A percentile compares a stretch with the other conserved stretches of the same genome.
Evolutionary conservation across 2,113 vertebrate species (phyloP).

Genomic region (Neotragus pygmaeus): DNA sequence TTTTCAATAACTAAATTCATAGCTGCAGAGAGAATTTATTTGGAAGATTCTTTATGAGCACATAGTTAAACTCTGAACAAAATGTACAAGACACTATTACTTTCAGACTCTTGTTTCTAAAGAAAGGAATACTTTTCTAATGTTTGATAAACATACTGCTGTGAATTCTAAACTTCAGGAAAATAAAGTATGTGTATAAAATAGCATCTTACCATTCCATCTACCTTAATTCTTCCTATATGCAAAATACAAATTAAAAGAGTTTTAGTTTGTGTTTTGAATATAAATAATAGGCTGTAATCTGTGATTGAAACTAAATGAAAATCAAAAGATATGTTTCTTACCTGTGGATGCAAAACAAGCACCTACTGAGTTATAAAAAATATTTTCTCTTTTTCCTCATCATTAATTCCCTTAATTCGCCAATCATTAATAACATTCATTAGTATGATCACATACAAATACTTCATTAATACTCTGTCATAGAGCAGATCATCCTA

Average conservation of each 20-base stretch:
- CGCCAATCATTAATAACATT: neutral
- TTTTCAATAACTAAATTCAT: constrained; percentile 12
- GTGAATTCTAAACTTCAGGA: constrained; percentile 21
- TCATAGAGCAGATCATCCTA: neutral
- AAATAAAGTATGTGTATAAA: neutral
- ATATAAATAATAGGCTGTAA: neutral
- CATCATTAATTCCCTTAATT: neutral
- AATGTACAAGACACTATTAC: neutral
- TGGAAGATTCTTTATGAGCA: neutral
- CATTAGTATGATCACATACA: neutral
- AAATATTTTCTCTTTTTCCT: constrained; percentile 24
- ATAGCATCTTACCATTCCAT: neutral
- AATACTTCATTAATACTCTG: neutral
- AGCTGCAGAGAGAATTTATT: neutral
- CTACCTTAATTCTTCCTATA: neutral
- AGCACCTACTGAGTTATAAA: neutral
- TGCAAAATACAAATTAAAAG: neutral
- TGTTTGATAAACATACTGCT: neutral
- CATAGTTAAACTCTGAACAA: neutral
- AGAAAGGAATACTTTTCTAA: neutral
- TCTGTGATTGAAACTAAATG: neutral
- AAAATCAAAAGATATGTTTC: neutral
- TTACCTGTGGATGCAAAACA: constrained; percentile 6
- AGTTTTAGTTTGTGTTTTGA: neutral
- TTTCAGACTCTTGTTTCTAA: constrained; percentile 8